phyloP scores from a whole-genome alignment of 2,113 vertebrate species.

The Mesocricetus auratus region DNA sequence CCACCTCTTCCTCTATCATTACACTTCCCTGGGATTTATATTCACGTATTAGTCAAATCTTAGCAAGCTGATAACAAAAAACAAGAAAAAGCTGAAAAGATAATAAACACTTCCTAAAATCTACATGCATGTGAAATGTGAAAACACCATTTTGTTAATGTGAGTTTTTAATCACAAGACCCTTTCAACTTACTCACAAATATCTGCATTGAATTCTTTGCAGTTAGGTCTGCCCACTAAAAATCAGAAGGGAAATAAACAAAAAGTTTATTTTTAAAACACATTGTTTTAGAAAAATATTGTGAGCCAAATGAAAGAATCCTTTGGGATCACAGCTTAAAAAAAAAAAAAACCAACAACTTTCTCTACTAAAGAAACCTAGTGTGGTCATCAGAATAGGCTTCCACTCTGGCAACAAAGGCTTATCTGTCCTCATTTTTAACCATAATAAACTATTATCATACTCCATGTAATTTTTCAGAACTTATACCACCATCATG shows the following conservation, averaged over 20 bases:
- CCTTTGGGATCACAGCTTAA: conserved; percentile 15
- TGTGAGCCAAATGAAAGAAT: conserved; percentile 58
- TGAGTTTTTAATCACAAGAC: not conserved
- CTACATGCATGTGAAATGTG: conserved; percentile 30
- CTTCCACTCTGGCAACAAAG: conserved; percentile 49
- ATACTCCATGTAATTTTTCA: conserved; percentile 12
- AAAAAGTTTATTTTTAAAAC: conserved; percentile 27
- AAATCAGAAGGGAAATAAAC: not conserved
- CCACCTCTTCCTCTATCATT: conserved; percentile 47
- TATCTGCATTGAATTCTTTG: not conserved
- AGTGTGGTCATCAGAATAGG: conserved; percentile 39
- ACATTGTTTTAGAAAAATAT: conserved; percentile 16
- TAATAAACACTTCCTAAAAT: conserved; percentile 45
- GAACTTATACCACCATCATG: conserved; percentile 22
- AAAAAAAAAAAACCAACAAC: not conserved
- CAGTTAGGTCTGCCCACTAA: conserved; percentile 40
- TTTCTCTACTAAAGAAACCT: conserved; percentile 51
- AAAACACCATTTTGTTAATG: conserved; percentile 30
- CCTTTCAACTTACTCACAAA: conserved; percentile 54
- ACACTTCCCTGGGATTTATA: conserved; percentile 57
- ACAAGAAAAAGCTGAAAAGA: not conserved
- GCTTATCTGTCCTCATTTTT: conserved; percentile 48
- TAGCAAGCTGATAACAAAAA: conserved; percentile 42
- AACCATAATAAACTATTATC: conserved; percentile 32
- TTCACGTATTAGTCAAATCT: conserved; percentile 12